Base-by-base conservation (phyloP, 2,113 vertebrate species). In the Phalacrocorax pelagicus region DNA sequence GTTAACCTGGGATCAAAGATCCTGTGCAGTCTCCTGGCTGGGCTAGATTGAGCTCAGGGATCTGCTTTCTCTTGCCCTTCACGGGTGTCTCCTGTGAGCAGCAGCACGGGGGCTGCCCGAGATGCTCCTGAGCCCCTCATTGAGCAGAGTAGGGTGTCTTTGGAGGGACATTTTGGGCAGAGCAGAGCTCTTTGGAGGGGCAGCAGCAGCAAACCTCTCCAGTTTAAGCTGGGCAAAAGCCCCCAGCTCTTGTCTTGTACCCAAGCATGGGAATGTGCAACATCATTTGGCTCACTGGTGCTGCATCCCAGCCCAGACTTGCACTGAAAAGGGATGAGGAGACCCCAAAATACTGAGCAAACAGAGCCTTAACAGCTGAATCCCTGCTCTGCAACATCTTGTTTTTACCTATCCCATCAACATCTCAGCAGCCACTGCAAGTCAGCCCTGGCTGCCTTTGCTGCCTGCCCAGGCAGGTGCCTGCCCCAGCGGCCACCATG, bases 81-180 rank as follows among this genome's bases (percentile, higher is more conserved):
- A 0, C 1, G 4, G 23, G 15, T 2, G 1, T 34, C 22, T 52
- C 20, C 18, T 75, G 32, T 0, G 0, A 78, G 42, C 46, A 90
- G 47, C 59, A 58, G 36, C 3, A 0, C 13, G 16, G 16, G 38
- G 26, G 19, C 44, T 3, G 0, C 23, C 73, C 9, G 1, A 65
- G 59, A 11, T 58, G 55, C 62, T 62, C 27, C 75, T n/a, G 26
- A 81, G 46, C 26, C 16, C 20, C 54, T 52, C 30, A 5, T 2
- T 61, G 75, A 70, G 66, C 57, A 58, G 29, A 22, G 23, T 40
- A n/a, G 22, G 10, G 4, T 79, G 15, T 74, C 27, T 86, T 57
- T 51, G 63, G 52, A 81, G 49, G 49, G 26, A 20, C 5, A 15
- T 80, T 94, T 58, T 55, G 74, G 57, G 66, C 83, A 88, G 40